Base-by-base conservation (phyloP, 1,140 invertebrate species). In the Orussus abietinus region DNA sequence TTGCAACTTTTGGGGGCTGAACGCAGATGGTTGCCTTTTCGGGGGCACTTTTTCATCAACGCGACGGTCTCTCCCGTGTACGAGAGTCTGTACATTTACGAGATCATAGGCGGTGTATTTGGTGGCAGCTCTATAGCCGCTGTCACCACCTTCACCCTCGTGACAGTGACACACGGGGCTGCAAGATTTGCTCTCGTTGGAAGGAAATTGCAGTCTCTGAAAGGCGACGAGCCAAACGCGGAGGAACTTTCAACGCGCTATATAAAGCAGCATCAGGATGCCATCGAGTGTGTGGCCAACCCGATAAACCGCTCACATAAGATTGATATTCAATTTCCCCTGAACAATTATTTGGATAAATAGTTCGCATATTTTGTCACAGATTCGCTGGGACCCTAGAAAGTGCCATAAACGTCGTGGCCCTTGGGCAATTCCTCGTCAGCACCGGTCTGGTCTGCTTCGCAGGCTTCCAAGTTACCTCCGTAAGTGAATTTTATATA, bases 371-470 rank as follows among this genome's bases (percentile, higher is more conserved):
- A 38, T 11, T 22, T 43, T 39, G 40, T 43, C 20, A 28, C 17
- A 70, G 66, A 18, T 70, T 58, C 47, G 64, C 63, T 2, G 64
- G 65, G 18, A 38, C 51, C 13, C 29, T 66, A 5, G 66, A 67
- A 20, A 54, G 38, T 25, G 49, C 57, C 3, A 55, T 68, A 28
- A 66, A 62, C 19, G 14, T 61, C n/a, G 22, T 70, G 18, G 54
- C 49, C 6, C 43, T 68, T 5, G 58, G 49, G 4, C 64, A 67
- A 19, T 49, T 49, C 17, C 18, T 44, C n/a, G 33, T 49, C 7
- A 49, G 46, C 31, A 44, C 31, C 9, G 41, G 37, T 1, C 34
- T 49, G 13, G 25, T 49, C n/a, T 49, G 46, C 19, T 44, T 31
- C 20, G 48, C 51, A 3, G 63, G 62, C 43, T 63, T 64, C 36